These are phyloP conservation scores for Malaclemys terrapin DNA, from an alignment of 2,113 vertebrate genomes.

Conservation along the genomic window DNA sequence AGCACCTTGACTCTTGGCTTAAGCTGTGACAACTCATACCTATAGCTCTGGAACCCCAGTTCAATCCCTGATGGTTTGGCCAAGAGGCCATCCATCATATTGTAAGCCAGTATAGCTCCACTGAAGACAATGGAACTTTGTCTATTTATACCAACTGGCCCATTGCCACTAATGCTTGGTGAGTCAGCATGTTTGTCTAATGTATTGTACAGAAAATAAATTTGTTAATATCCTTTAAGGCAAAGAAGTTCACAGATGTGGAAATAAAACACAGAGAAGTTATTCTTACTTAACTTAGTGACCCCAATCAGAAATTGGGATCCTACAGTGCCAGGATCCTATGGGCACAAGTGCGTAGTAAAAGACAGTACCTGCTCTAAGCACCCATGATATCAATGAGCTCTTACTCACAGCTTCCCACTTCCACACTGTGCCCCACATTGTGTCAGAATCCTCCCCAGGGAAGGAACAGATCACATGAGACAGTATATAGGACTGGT, in stretches of 20 bases:
- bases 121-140: background rate
- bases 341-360: background rate
- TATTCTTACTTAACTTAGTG: background rate
- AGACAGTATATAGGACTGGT: too few species aligned
- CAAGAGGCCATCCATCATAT: background rate
- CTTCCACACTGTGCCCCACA: too few species aligned
- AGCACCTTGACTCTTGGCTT: background rate
- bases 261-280: background rate
- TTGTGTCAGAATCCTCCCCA: background rate
- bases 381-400: background rate
- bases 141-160: background rate
- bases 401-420: too few species aligned
- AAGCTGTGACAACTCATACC: background rate
- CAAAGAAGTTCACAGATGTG: background rate
- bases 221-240: background rate
- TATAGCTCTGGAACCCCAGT: background rate
- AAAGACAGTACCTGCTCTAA: background rate
- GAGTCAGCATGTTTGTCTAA: background rate
- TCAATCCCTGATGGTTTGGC: background rate
- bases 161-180: background rate
- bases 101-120: background rate
- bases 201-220: background rate
- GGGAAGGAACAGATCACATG: background rate
- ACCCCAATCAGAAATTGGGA: background rate
- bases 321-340: background rate